Evolutionary conservation across 1,140 invertebrate genomes (phyloP), one percentile per base, ranked within the genome.

Genomic region (Mercenaria mercenaria): DNA sequence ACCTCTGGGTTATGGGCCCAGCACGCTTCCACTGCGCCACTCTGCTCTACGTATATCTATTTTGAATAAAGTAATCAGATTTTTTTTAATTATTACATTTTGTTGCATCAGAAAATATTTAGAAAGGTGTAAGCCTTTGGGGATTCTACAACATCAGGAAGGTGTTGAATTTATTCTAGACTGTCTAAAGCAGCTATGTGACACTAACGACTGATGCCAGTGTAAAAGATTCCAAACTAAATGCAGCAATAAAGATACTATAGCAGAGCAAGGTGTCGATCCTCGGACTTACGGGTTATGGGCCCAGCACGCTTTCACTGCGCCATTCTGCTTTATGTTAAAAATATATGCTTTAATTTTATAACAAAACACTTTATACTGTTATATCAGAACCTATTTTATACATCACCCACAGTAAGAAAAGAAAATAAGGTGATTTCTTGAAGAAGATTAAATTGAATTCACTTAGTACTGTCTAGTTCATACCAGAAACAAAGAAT

Each of bases 1-100:
- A 98, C 98, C 98, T 98, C 98, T 98, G 98, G 98, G 98, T 98
- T 98, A 98, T 98, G 98, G 98, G 98, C 98, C 98, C 98, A 98
- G 98, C 98, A 98, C 98, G 98, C 98, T 98, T 98, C 98, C 98
- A 98, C 98, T 98, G 98, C 98, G 98, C 98, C 98, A 98, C 98
- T 98, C 98, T 99, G 98, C 98, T 98, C n/a, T 47, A 47, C 18
- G 18, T 47, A 18, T 10, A 18, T 18, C 43, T 8, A 10, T 8
- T 47, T 47, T 18, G 43, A 47, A 10, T 47, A 10, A 10, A 47
- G 18, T 18, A 47, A 47, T n/a, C n/a, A n/a, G n/a, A n/a, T n/a
- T n/a, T n/a, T n/a, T n/a, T n/a, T n/a, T n/a, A n/a, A n/a, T n/a
- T n/a, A n/a, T n/a, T 47, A 47, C 43, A 47, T 47, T 47, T 10